Base-by-base conservation (phyloP, 2,797 vertebrate species). In the Sebastes steindachneri region DNA sequence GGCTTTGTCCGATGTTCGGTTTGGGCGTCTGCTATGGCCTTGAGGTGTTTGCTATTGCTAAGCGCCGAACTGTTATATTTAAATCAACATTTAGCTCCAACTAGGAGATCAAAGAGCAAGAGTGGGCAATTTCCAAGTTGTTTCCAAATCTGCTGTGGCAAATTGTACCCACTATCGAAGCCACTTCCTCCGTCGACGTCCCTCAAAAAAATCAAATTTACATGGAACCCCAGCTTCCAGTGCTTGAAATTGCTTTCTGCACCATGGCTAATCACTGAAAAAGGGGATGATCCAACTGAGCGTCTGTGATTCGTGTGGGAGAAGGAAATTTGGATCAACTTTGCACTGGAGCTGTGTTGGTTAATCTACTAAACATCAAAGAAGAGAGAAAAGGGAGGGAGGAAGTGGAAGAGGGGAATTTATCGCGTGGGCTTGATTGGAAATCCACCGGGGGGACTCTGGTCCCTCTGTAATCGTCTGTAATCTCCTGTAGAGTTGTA, bases 321-420 rank as follows among this genome's bases (percentile, higher is more conserved):
- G 90, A 89, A 73, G 86, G 64, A 90, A 83, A 89, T 89, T 86
- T 84, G 89, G 86, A 93, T 88, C 90, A 89, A 92, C 85, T 93
- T 90, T 90, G 80, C 57, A 58, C 84, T 77, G 73, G 78, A 85
- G 87, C 83, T 66, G 82, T 77, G 83, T 88, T 91, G 84, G 93
- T 86, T 92, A 87, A 93, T 93, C 89, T 91, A 87, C 87, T 83
- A 76, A 91, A 90, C 90, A 93, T 92, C 88, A 94, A 92, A 94
- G 90, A 45, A 45, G 54, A 68, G 83, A 79, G 67, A 79, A 71
- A 66, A 48, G 45, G 68, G 70, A 86, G 73, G 58, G 84, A 70
- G 75, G 69, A 82, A 77, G 73, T 66, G 51, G 67, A 57, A 76
- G 77, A 73, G 63, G 68, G 75, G 80, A 79, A 92, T 88, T 90